Percentiles rank a stretch among this genome's conserved stretches.
Conservation (phyloP, 2,113 vertebrate genomes). For the Fulica atra region DNA sequence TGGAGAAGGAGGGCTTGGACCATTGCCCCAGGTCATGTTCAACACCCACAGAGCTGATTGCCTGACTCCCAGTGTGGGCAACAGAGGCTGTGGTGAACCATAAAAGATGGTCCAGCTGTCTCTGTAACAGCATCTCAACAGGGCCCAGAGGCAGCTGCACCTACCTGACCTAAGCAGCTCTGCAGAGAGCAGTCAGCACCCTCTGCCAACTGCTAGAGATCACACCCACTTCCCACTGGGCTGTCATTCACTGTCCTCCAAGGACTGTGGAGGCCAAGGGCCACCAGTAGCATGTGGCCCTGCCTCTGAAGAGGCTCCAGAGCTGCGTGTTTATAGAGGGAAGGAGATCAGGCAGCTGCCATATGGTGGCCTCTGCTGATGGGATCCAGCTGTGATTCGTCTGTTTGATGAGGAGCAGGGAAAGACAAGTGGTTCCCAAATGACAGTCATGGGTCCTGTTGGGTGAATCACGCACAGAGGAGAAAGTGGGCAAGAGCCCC, state of each 20-base stretch:
- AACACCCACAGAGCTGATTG: neutral
- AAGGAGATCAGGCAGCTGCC: neutral
- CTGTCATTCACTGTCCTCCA: neutral
- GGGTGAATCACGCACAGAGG: neutral
- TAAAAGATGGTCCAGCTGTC: neutral
- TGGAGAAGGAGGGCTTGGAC: neutral
- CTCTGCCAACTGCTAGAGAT: neutral
- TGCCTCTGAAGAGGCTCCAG: neutral
- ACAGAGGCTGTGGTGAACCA: neutral
- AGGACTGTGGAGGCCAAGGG: neutral
- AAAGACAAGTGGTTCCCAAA: neutral
- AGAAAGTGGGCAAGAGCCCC: neutral
- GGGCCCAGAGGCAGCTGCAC: neutral
- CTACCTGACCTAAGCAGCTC: neutral
- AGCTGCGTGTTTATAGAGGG: neutral
- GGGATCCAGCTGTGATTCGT: neutral
- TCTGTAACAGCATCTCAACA: neutral
- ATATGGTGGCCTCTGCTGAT: neutral
- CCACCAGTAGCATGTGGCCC: neutral
- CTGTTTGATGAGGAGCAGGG: neutral
- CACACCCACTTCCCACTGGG: neutral
- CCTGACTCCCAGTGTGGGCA: neutral
- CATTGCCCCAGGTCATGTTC: neutral
- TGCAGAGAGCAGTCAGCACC: neutral
- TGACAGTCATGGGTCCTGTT: neutral